phyloP scores from a whole-genome alignment of 2,888 invertebrate species.

The Nephrotoma flavescens region DNA sequence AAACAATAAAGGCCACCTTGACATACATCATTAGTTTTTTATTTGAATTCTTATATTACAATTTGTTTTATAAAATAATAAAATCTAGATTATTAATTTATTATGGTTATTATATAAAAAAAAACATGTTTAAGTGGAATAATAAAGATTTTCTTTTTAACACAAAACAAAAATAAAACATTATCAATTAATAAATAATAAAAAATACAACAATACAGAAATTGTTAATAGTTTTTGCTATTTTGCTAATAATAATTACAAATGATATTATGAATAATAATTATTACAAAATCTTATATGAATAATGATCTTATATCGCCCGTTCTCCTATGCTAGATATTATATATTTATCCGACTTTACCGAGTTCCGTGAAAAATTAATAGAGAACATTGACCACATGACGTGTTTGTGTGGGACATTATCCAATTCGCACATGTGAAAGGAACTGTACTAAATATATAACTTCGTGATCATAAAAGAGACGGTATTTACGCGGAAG shows the following conservation, averaged over 20 bases:
- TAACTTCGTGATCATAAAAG: too few relatives aligned
- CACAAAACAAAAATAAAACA: neutral
- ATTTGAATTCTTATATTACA: neutral
- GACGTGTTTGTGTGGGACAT: too few relatives aligned
- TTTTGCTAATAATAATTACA: neutral
- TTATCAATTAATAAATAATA: too few relatives aligned
- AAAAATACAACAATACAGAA: too few relatives aligned
- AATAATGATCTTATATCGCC: neutral
- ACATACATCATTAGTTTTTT: neutral
- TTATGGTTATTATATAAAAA: neutral
- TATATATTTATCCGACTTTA: too few relatives aligned
- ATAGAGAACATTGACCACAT: too few relatives aligned
- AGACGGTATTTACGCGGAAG: too few relatives aligned
- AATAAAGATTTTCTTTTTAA: neutral
- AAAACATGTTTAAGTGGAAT: neutral
- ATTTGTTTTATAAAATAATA: neutral
- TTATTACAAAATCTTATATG: neutral
- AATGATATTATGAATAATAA: neutral
- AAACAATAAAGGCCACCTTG: neutral
- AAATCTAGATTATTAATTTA: neutral
- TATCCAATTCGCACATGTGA: too few relatives aligned
- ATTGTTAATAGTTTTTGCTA: neutral
- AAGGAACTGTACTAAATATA: too few relatives aligned
- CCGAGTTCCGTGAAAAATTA: too few relatives aligned
- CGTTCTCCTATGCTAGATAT: too few relatives aligned